Conservation (phyloP, 2,888 invertebrate species). For the Chironomus tentans region DNA sequence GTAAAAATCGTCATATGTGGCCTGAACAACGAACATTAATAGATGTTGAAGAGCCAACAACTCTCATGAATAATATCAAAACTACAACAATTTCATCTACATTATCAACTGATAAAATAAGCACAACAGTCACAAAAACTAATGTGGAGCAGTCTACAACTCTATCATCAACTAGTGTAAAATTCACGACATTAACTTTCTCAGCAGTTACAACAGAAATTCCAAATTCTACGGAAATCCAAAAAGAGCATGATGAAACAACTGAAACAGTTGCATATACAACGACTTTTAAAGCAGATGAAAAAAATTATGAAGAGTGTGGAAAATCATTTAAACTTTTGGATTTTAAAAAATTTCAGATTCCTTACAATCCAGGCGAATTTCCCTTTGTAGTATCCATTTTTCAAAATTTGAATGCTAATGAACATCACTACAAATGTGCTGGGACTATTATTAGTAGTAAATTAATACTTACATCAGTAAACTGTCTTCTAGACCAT, state of each 20-base stretch:
- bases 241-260: neutral
- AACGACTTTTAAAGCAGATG: neutral
- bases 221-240: neutral
- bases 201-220: too few relatives aligned
- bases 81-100: neutral
- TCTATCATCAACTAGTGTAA: neutral
- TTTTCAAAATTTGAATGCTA: neutral
- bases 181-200: neutral
- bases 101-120: too few relatives aligned
- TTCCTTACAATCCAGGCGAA: neutral
- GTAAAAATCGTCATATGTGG: neutral
- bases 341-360: neutral
- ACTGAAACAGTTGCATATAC: neutral
- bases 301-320: neutral
- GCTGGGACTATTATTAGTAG: neutral
- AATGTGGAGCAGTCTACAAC: neutral
- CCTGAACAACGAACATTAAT: neutral
- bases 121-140: too few relatives aligned
- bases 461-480: neutral
- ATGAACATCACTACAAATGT: conserved; percentile 1
- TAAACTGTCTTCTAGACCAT: conserved; percentile 11
- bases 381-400: neutral
- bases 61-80: neutral
- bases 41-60: neutral
- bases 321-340: neutral